Evolutionary conservation across 2,113 vertebrate genomes (phyloP).

Genomic region (Tor tambroides): DNA sequence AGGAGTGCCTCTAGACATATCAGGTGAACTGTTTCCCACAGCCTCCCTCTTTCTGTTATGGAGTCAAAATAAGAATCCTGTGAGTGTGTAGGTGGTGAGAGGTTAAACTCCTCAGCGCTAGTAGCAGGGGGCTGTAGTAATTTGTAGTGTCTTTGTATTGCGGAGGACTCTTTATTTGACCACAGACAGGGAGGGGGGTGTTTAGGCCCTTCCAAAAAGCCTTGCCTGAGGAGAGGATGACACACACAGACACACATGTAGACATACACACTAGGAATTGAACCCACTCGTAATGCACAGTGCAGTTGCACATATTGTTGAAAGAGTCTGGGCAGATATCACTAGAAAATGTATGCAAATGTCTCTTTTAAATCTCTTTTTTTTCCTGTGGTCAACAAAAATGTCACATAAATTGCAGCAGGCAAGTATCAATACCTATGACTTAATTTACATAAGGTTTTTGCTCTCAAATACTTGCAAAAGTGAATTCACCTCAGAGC

Average conservation of each 20-base stretch:
- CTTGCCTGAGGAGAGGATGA: neutral
- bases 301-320: too few relatives aligned
- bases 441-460: neutral
- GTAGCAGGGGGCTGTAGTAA: conserved; percentile 76
- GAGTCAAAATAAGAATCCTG: neutral
- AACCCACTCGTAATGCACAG: neutral
- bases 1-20: neutral
- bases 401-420: too few relatives aligned
- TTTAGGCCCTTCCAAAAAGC: conserved; percentile 4
- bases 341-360: too few relatives aligned
- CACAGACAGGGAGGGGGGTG: conserved; percentile 66
- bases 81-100: conserved; percentile 23
- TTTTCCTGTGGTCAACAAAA: too few relatives aligned
- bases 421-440: neutral
- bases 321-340: too few relatives aligned
- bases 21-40: conserved; percentile 17
- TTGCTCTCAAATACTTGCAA: neutral
- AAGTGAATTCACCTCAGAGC: neutral
- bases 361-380: too few relatives aligned
- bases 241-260: conserved; percentile 23
- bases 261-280: neutral
- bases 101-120: conserved; percentile 77
- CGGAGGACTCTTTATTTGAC: conserved; percentile 71
- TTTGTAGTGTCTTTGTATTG: conserved; percentile 79
- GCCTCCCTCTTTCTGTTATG: neutral